These are phyloP conservation scores for Glaucopsyche alexis DNA, from an alignment of 2,888 invertebrate species.

Conservation along the genomic window DNA sequence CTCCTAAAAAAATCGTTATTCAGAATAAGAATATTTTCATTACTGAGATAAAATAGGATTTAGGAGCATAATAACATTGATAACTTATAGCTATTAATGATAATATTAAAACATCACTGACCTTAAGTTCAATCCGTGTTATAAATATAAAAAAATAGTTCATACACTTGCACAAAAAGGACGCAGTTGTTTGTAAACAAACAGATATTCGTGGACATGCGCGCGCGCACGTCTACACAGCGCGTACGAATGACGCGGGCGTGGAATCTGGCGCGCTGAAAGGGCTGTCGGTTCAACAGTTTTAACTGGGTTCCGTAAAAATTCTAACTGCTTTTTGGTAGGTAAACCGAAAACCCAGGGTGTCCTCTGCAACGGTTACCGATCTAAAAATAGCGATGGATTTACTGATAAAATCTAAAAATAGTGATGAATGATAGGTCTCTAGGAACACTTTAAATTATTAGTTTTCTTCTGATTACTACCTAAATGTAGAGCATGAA, in stretches of 20 bases:
- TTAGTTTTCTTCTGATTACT: too few species aligned
- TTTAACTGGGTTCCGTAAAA: neutral
- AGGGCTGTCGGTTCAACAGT: neutral
- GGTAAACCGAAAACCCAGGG: too few species aligned
- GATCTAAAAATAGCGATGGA: too few species aligned
- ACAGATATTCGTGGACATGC: neutral
- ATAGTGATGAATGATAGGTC: too few species aligned
- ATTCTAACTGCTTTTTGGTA: neutral
- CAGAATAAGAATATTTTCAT: too few species aligned
- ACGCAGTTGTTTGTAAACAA: constrained; percentile 15
- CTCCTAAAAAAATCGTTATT: too few species aligned
- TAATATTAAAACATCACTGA: neutral
- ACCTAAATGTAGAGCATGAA: too few species aligned
- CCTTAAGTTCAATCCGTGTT: constrained; percentile 6
- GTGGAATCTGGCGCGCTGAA: neutral
- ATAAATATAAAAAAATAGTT: neutral
- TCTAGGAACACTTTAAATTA: too few species aligned
- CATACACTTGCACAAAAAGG: neutral
- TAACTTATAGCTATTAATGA: neutral
- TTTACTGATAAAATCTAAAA: too few species aligned
- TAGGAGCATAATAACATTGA: neutral
- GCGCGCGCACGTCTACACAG: neutral
- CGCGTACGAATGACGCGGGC: constrained; percentile 6
- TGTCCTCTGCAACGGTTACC: too few species aligned
- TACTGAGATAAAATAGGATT: neutral